Percentiles rank a stretch among this genome's conserved stretches.
These are phyloP conservation scores for Spheniscus mendiculus DNA, from an alignment of 2,113 vertebrate genomes.

Conservation along the genomic window DNA sequence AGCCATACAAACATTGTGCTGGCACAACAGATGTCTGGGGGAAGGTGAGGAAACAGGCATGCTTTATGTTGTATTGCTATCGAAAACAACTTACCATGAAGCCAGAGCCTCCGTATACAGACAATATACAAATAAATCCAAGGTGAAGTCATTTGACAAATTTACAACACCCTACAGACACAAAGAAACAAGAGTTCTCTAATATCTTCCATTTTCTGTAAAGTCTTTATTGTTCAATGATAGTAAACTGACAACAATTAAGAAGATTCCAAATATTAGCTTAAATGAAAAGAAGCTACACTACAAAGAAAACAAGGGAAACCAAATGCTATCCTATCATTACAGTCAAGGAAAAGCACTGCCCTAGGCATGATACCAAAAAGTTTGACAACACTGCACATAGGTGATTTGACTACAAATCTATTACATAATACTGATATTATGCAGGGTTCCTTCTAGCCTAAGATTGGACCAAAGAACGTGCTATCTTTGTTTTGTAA, in stretches of 20 bases:
- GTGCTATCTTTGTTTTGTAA: neutral
- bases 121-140: neutral
- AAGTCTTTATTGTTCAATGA: neutral
- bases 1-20: conserved; percentile 20
- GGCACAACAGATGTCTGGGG: conserved; percentile 57
- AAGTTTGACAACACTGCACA: neutral
- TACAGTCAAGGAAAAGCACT: neutral
- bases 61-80: conserved; percentile 16
- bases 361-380: neutral
- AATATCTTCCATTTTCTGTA: neutral
- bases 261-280: neutral
- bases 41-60: conserved; percentile 40
- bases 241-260: neutral
- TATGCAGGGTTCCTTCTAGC: neutral
- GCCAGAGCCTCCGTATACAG: neutral
- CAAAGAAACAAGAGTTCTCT: neutral
- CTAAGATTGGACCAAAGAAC: neutral
- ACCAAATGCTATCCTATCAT: neutral
- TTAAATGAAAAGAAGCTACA: neutral
- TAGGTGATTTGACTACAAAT: neutral
- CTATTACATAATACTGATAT: neutral
- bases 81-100: neutral
- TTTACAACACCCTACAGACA: neutral
- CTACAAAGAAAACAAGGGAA: neutral
- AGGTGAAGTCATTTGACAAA: neutral